Evolutionary conservation across 2,888 invertebrate species (phyloP).

Genomic region (Acronicta leporina): DNA sequence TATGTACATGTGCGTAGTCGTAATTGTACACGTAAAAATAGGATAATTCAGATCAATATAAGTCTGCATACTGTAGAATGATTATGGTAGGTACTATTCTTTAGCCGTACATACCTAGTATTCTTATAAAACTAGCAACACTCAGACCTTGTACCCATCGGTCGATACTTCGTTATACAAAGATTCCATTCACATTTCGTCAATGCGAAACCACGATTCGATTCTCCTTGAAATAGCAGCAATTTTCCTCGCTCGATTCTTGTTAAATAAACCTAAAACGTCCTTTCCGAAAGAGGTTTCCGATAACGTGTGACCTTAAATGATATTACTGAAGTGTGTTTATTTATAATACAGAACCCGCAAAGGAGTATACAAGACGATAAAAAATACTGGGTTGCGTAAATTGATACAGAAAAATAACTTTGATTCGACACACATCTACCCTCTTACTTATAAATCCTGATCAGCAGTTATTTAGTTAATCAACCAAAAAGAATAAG

Average conservation of each 20-base stretch:
- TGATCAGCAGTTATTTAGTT: too few species aligned
- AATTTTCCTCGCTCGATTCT: constrained; percentile 41
- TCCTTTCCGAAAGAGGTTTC: constrained; percentile 17
- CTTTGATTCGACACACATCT: too few species aligned
- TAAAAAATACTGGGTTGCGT: too few species aligned
- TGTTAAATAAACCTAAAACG: constrained; percentile 33
- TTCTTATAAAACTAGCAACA: constrained; percentile 22
- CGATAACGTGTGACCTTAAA: constrained; percentile 10
- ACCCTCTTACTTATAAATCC: too few species aligned
- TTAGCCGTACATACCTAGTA: background rate
- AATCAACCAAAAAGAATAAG: too few species aligned
- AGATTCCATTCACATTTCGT: constrained; percentile 52
- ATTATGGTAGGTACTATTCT: too few species aligned
- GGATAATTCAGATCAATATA: too few species aligned
- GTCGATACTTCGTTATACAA: constrained; percentile 21
- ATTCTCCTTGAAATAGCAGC: constrained; percentile 45
- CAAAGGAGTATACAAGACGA: background rate
- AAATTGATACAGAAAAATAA: too few species aligned
- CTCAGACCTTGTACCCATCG: constrained; percentile 43
- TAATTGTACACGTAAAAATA: too few species aligned
- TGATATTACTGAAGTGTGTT: constrained; percentile 3
- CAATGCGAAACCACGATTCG: constrained; percentile 42
- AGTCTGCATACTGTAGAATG: background rate
- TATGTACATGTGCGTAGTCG: too few species aligned
- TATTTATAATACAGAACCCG: constrained; percentile 8